Conservation (phyloP, 2,797 vertebrate genomes). For the Merluccius polli region DNA sequence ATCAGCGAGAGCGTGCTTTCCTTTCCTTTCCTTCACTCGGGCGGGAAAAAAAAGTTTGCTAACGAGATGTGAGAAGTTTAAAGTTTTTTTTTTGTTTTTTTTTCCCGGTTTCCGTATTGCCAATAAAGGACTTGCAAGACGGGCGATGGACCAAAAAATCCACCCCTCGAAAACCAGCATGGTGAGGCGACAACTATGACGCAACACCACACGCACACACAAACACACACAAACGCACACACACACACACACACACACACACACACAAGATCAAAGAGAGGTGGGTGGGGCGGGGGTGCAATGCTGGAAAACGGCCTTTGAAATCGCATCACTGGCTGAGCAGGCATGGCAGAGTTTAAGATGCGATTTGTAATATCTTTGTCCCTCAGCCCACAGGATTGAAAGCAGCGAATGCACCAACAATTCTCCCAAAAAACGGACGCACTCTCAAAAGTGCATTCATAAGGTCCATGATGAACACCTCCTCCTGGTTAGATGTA, state of each 20-base stretch:
- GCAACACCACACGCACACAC: neutral
- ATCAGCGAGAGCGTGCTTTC: constrained; percentile 15
- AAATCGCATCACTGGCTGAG: constrained; percentile 60
- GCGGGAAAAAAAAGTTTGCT: constrained; percentile 51
- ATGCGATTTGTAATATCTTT: constrained; percentile 56
- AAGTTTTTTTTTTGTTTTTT: neutral
- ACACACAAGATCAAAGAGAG: constrained; percentile 58
- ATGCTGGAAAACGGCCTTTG: constrained; percentile 49
- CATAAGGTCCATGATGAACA: neutral
- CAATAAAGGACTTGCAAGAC: constrained; percentile 33
- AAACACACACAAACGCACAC: neutral
- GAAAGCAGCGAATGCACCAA: constrained; percentile 32
- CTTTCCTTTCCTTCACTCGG: constrained; percentile 31
- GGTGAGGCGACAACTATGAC: constrained; percentile 48
- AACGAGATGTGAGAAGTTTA: constrained; percentile 43
- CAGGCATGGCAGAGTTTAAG: constrained; percentile 55
- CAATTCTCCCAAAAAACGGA: constrained; percentile 23
- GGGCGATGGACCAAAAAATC: constrained; percentile 49
- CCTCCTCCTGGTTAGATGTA: neutral
- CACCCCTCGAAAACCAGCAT: constrained; percentile 46
- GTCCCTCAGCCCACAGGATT: constrained; percentile 39
- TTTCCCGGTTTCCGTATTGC: constrained; percentile 15
- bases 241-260: constrained; percentile 35
- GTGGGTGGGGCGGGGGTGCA: constrained; percentile 18
- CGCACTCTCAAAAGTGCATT: neutral